These are phyloP conservation scores for Etheostoma nigrum DNA, from an alignment of 2,797 vertebrate genomes.

Conservation along the genomic window DNA sequence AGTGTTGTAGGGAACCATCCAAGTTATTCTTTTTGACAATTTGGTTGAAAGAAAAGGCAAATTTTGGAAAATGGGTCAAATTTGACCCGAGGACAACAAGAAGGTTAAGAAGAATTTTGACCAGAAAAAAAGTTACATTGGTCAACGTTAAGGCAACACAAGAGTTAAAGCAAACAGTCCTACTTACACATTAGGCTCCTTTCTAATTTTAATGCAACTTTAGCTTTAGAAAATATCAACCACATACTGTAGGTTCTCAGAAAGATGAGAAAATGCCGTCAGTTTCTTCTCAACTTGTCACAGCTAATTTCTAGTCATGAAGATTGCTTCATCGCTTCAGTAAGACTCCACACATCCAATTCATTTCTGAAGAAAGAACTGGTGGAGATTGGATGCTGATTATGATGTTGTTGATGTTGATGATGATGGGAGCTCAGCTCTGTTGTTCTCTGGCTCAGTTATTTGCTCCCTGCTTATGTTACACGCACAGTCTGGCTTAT, in stretches of 20 bases:
- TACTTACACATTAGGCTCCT: background rate
- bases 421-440: conserved; percentile 38
- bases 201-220: background rate
- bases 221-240: background rate
- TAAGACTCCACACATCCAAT: background rate
- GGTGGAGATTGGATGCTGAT: conserved; percentile 10
- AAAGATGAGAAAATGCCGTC: background rate
- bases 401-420: background rate
- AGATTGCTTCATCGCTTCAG: background rate
- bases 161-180: background rate
- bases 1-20: too few relatives aligned
- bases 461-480: conserved; percentile 33
- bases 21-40: too few relatives aligned
- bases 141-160: too few relatives aligned
- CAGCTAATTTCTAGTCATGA: background rate
- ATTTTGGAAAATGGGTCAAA: too few relatives aligned
- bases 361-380: background rate
- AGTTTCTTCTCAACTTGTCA: background rate
- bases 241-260: background rate
- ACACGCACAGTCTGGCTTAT: conserved; percentile 54
- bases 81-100: too few relatives aligned
- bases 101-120: too few relatives aligned
- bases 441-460: conserved; percentile 44
- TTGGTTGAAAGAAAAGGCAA: too few relatives aligned
- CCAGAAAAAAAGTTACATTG: too few relatives aligned